These are phyloP conservation scores for Lepilemur septentrionalis DNA, from an alignment of 2,797 vertebrate species.

Conservation along the genomic window DNA sequence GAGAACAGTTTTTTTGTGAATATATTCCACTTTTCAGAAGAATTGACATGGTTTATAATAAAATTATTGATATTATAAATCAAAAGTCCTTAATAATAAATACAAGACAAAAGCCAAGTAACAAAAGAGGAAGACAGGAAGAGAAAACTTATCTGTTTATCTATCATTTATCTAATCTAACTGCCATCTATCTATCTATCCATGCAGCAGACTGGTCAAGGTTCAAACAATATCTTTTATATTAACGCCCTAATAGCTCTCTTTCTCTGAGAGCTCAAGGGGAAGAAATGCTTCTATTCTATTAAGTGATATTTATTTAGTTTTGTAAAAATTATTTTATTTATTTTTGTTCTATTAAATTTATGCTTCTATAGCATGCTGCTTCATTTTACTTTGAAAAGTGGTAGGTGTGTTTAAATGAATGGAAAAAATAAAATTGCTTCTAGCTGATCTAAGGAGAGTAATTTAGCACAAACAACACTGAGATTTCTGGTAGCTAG, in stretches of 20 bases:
- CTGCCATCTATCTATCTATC: neutral
- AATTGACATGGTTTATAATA: neutral
- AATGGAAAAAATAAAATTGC: conserved; percentile 17
- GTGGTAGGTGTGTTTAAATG: neutral
- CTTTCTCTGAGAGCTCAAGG: neutral
- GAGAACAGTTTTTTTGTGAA: neutral
- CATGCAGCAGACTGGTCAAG: neutral
- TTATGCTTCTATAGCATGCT: neutral
- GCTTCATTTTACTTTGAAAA: conserved; percentile 27
- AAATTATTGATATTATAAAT: neutral
- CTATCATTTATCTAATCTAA: neutral
- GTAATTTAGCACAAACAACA: neutral
- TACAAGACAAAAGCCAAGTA: conserved; percentile 21
- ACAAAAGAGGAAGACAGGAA: neutral
- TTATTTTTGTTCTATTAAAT: neutral
- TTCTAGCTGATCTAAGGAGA: neutral
- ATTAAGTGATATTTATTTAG: neutral
- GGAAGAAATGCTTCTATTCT: neutral
- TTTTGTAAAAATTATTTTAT: neutral
- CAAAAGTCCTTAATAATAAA: neutral
- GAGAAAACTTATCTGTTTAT: neutral
- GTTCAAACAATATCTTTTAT: neutral
- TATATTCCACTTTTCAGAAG: neutral
- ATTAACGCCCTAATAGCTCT: neutral
- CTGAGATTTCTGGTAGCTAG: neutral